These are phyloP conservation scores for Pampusana beccarii DNA, from an alignment of 2,113 vertebrate genomes.

Conservation along the genomic window DNA sequence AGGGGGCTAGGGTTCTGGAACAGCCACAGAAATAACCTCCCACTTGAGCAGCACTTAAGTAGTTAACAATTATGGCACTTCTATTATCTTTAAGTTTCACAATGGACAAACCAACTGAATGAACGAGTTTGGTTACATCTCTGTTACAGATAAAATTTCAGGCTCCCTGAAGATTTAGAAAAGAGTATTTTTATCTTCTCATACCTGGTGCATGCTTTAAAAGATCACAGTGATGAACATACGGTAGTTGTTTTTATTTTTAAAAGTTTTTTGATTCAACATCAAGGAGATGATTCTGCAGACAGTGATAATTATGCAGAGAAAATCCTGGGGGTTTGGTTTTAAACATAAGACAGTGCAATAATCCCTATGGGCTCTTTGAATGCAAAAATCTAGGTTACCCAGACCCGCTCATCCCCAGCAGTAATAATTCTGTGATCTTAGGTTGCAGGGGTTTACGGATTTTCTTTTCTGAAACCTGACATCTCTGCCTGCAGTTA, in stretches of 20 bases:
- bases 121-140: conserved; percentile 13
- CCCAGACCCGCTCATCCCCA: neutral
- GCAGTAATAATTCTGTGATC: neutral
- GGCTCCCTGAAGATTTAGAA: conserved; percentile 25
- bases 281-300: conserved; percentile 54
- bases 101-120: conserved; percentile 14
- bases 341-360: conserved; percentile 25
- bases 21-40: neutral
- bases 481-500: neutral
- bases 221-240: conserved; percentile 56
- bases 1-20: neutral
- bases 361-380: neutral
- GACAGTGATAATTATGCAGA: conserved; percentile 25
- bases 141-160: conserved; percentile 45
- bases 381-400: conserved; percentile 23
- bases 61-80: neutral
- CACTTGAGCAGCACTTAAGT: neutral
- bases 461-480: neutral
- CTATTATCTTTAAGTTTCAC: conserved; percentile 9
- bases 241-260: conserved; percentile 29
- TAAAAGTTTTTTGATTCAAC: conserved; percentile 46
- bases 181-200: conserved; percentile 33
- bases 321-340: conserved; percentile 38
- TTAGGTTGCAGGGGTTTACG: neutral
- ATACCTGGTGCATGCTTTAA: neutral